Evolutionary conservation across 2,888 invertebrate species (phyloP), one percentile per base, ranked within the genome.

Genomic region (Eupithecia inturbata): DNA sequence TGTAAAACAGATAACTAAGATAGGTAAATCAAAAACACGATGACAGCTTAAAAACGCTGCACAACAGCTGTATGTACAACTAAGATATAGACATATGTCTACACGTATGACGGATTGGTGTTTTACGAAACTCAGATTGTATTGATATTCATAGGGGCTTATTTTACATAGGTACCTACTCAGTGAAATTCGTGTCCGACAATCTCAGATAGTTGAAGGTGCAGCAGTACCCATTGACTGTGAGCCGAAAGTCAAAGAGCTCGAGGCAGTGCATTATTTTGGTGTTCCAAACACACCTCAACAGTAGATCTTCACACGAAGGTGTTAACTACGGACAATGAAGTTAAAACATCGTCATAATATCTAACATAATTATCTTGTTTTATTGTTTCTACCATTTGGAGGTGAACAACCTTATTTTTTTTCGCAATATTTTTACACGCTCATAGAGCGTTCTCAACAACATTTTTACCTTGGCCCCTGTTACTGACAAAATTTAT

Each of bases 151-250:
- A n/a, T n/a, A n/a, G n/a, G 1, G 49, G 49, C 22, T 53, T 53
- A 53, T n/a, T 53, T 22, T 19, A 45, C 45, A 3, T 45, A 19
- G 19, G 19, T 26, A 78, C 87, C 78, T 88, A 94, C 94, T 89
- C 87, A 80, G 87, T 85, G 77, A 94, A 93, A 19, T 83, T 83
- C 36, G 82, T 82, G 74, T 95, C 95, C 1, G 89, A 89, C 39
- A 82, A 81, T 39, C 95, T 88, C 26, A 95, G 84, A 79, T 95
- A 95, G 85, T 96, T 96, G 82, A 96, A 96, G 1, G 95, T 94
- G 81, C 96, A 96, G 81, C 96, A 96, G 80, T 91, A 95, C 0
- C 96, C 96, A 70, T 95, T 95, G 86, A 92, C 92, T 2, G 95
- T 95, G n/a, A 95, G 89, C n/a, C 95, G 91, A 72, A 95, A 90